A percentile compares a stretch with the other conserved stretches of the same genome.
These are phyloP conservation scores for Sorex fumeus DNA, from an alignment of 2,113 vertebrate species.

Conservation along the genomic window DNA sequence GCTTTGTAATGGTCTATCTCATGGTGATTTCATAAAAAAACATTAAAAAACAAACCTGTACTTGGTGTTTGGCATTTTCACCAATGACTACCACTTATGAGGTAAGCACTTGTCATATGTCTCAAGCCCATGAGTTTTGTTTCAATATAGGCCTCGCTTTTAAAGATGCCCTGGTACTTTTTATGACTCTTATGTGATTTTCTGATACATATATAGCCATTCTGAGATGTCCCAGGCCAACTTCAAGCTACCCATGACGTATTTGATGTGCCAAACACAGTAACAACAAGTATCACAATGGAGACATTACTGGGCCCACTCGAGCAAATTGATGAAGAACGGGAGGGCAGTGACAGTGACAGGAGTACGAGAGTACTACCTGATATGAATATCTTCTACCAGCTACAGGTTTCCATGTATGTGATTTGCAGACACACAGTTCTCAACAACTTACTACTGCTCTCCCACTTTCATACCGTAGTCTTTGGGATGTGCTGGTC, in stretches of 20 bases:
- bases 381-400: not conserved
- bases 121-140: not conserved
- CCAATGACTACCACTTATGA: too few relatives aligned
- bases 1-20: too few relatives aligned
- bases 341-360: not conserved
- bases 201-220: not conserved
- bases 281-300: too few relatives aligned
- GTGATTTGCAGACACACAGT: not conserved
- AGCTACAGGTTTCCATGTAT: not conserved
- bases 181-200: not conserved
- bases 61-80: too few relatives aligned
- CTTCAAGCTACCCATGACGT: not conserved
- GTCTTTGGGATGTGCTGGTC: not conserved
- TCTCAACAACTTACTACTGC: not conserved
- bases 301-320: too few relatives aligned
- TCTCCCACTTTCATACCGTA: not conserved
- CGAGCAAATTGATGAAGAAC: too few relatives aligned
- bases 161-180: not conserved
- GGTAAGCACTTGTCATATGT: too few relatives aligned
- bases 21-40: too few relatives aligned
- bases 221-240: not conserved
- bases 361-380: not conserved
- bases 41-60: too few relatives aligned
- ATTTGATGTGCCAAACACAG: too few relatives aligned
- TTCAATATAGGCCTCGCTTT: not conserved